Percentiles rank a stretch among this genome's conserved stretches.
Evolutionary conservation across 2,113 vertebrate species (phyloP).

Genomic region (Chunga burmeisteri): DNA sequence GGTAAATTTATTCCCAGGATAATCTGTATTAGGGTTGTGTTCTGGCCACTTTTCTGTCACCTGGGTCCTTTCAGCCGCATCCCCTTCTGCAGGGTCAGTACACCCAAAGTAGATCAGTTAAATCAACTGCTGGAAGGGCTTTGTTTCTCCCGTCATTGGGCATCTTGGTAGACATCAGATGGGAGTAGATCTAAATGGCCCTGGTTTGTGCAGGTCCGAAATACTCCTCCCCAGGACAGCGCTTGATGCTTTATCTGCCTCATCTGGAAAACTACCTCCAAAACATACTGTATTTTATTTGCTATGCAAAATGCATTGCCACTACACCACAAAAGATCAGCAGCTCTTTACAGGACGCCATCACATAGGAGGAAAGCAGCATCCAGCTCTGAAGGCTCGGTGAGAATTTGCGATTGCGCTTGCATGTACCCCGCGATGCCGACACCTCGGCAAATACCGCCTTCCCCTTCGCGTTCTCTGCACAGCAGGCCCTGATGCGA

Average conservation of each 20-base stretch:
- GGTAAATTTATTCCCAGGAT: neutral
- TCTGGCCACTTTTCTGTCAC: neutral
- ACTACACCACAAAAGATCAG: neutral
- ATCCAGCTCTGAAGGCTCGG: neutral
- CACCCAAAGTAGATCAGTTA: neutral
- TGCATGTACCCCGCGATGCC: accelerated
- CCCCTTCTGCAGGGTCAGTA: neutral
- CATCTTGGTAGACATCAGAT: neutral
- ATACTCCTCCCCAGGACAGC: neutral
- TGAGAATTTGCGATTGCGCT: neutral
- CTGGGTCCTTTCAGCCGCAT: neutral
- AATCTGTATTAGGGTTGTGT: neutral
- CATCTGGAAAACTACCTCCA: neutral
- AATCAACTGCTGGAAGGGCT: neutral
- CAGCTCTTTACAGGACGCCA: neutral
- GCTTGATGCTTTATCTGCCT: neutral
- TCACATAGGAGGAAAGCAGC: accelerated
- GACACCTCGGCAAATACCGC: neutral
- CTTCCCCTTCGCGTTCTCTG: neutral
- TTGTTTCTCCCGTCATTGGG: neutral
- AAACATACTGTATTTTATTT: neutral
- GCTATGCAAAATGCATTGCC: neutral
- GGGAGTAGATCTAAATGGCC: neutral
- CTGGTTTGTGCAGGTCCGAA: neutral
- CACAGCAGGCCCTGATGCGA: neutral